These are phyloP conservation scores for Lacerta agilis DNA, from an alignment of 2,797 vertebrate genomes.

Conservation along the genomic window DNA sequence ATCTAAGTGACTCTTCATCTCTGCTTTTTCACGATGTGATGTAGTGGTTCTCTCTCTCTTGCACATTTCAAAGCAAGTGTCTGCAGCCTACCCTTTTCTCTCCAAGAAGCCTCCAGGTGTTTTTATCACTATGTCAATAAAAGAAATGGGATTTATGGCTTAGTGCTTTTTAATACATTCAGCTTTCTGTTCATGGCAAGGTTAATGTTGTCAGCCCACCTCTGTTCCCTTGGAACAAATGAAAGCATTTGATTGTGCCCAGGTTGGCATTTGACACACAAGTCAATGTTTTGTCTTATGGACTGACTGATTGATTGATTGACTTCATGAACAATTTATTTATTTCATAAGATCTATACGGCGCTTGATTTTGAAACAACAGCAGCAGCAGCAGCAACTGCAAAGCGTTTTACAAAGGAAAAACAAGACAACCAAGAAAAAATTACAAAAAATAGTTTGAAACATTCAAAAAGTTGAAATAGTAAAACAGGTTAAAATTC, in stretches of 20 bases:
- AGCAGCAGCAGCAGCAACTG: too few species aligned
- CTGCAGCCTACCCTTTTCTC: conserved; percentile 70
- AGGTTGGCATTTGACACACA: conserved; percentile 79
- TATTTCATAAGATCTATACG: too few species aligned
- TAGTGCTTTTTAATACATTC: conserved; percentile 84
- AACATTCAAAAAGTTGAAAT: too few species aligned
- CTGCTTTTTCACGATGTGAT: conserved; percentile 65
- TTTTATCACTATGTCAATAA: conserved; percentile 83
- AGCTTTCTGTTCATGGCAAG: conserved; percentile 82
- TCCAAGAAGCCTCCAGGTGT: conserved; percentile 73
- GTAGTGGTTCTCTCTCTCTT: conserved; percentile 56
- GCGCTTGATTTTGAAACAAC: too few species aligned
- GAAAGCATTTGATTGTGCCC: conserved; percentile 81
- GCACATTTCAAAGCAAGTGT: conserved; percentile 51
- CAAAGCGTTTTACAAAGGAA: too few species aligned
- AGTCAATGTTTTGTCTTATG: conserved; percentile 81
- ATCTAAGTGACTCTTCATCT: conserved; percentile 70
- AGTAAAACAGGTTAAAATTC: too few species aligned
- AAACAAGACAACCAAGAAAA: too few species aligned
- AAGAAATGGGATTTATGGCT: conserved; percentile 80
- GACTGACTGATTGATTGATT: conserved; percentile 79
- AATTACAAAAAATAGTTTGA: too few species aligned
- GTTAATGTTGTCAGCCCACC: conserved; percentile 83
- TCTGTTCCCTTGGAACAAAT: conserved; percentile 82
- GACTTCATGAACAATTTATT: conserved; percentile 65